Conservation (phyloP, 2,113 vertebrate genomes). For the Chiloscyllium plagiosum region DNA sequence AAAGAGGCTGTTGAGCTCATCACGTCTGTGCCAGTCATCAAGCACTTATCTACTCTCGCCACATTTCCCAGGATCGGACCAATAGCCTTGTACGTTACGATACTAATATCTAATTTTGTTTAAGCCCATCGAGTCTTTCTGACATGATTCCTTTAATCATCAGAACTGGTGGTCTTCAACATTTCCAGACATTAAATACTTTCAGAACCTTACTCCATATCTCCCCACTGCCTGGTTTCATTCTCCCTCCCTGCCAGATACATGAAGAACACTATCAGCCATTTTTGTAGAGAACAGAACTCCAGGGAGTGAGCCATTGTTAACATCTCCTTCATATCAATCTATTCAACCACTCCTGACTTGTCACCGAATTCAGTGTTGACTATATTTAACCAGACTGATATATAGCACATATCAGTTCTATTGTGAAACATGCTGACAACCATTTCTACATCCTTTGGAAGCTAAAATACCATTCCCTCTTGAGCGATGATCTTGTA, state of each 20-base stretch:
- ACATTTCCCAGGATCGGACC: no score
- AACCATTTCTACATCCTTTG: no score
- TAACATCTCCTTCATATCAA: not conserved
- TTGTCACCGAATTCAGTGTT: not conserved
- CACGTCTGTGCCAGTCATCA: not conserved
- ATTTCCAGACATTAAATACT: no score
- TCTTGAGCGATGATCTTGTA: not conserved
- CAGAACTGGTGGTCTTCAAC: no score
- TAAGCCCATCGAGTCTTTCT: no score
- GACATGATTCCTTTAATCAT: no score
- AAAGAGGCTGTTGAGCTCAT: no score
- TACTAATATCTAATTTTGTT: no score
- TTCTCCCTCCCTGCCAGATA: not conserved
- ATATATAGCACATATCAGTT: not conserved
- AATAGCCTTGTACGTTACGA: no score
- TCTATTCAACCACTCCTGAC: not conserved
- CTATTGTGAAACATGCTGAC: not conserved
- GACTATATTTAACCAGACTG: not conserved
- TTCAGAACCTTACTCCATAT: not conserved
- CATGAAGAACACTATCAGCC: not conserved
- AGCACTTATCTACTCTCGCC: no score
- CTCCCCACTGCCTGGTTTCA: not conserved
- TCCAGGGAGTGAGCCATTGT: no score
- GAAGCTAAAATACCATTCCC: not conserved
- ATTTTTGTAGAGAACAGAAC: not conserved